Conservation (phyloP, 2,113 vertebrate species). For the Turdus rufiventris region DNA sequence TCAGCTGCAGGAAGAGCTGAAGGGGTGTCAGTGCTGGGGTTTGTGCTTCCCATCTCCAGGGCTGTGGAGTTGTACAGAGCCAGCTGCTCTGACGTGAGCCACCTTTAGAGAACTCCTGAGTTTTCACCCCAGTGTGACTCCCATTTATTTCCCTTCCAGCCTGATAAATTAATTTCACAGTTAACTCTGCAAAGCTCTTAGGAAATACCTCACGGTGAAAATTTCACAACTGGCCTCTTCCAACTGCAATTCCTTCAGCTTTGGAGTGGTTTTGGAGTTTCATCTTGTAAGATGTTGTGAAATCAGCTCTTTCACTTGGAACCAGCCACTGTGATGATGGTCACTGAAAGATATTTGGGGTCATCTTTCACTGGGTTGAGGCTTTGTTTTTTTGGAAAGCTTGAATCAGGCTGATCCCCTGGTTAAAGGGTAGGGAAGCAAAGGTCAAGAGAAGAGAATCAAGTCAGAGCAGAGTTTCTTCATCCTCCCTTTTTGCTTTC, state of each 20-base stretch:
- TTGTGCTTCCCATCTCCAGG: not conserved
- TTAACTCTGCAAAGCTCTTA: slow-evolving; percentile 1
- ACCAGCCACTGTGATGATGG: not conserved
- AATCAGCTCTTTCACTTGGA: slow-evolving; percentile 33
- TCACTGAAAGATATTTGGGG: slow-evolving; percentile 20
- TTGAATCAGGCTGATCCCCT: not conserved
- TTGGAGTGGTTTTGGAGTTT: slow-evolving; percentile 49
- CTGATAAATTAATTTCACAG: not conserved
- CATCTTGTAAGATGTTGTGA: not conserved
- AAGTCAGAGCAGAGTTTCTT: not conserved
- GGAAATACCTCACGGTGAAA: not conserved
- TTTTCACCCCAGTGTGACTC: not conserved
- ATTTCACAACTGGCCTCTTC: slow-evolving; percentile 30
- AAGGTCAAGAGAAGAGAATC: not conserved
- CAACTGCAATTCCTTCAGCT: slow-evolving; percentile 27
- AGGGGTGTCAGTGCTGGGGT: not conserved
- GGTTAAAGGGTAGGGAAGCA: not conserved
- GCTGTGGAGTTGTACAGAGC: not conserved
- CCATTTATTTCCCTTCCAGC: not conserved
- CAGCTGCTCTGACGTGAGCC: not conserved
- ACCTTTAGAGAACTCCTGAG: not conserved
- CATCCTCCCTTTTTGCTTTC: not conserved
- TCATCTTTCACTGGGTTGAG: not conserved
- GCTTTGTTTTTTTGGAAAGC: not conserved
- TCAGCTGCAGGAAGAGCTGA: not conserved